Evolutionary conservation across 2,888 invertebrate species (phyloP), one percentile per base, ranked within the genome.

Genomic region (Agrochola circellaris): DNA sequence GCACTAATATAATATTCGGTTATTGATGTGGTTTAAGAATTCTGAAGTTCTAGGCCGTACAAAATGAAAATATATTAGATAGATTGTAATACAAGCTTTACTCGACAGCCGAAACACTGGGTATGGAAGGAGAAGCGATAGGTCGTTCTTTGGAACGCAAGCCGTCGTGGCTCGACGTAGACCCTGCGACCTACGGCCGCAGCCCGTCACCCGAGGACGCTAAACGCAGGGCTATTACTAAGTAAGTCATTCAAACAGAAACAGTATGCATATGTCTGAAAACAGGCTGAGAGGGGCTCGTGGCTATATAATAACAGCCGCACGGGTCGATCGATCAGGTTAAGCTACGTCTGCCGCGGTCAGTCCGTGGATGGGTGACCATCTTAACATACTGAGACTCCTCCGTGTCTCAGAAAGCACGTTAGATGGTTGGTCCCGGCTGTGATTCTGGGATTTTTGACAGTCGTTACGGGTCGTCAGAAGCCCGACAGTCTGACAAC

Each of bases 51-150:
- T 54, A 54, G 9, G 23, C 54, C 9, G 54, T 54, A 54, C 9
- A 15, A 54, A 54, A 51, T 23, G 23, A 54, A n/a, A n/a, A n/a
- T 54, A 54, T 23, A 8, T 51, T 20, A 8, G 9, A 23, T 9
- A 51, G 20, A 51, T 51, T 23, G 3, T 51, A 51, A 51, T 51
- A 51, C 23, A 51, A 51, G 8, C 9, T 51, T 51, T 51, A 51
- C 51, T 51, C 51, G 3, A 51, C 89, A 98, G 98, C 98, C 80
- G 98, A 98, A 89, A 98, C 98, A 30, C 94, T 98, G 81, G 98
- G 98, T 56, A 98, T 98, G 98, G 98, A 98, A 92, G 98, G 98
- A 88, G 96, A 97, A 82, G 94, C 95, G 74, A 93, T 94, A 2
- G 96, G 95, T 0, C 95, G 96, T 1, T 92, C 94, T 1, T 77